A percentile compares a stretch with the other conserved stretches of the same genome.
phyloP scores from a whole-genome alignment of 2,797 vertebrate species.

The Centroberyx gerrardi region DNA sequence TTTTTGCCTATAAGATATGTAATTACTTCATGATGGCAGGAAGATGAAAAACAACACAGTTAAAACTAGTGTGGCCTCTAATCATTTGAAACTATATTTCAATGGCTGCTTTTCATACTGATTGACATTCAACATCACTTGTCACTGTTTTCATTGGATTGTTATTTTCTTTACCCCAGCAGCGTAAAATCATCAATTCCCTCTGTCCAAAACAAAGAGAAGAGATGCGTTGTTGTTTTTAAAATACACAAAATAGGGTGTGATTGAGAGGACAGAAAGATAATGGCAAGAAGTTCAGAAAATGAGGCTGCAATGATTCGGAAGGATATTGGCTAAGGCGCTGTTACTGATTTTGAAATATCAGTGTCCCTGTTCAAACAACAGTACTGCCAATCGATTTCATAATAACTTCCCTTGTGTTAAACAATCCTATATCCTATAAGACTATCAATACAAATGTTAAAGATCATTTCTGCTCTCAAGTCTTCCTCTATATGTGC shows the following conservation, averaged over 20 bases:
- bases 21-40: slow-evolving; percentile 40
- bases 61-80: slow-evolving; percentile 7
- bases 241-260: slow-evolving; percentile 26
- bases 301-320: not conserved
- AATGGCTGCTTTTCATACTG: slow-evolving; percentile 21
- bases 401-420: too few relatives aligned
- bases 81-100: slow-evolving; percentile 1
- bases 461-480: not conserved
- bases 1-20: slow-evolving; percentile 24
- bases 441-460: too few relatives aligned
- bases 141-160: not conserved
- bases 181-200: slow-evolving; percentile 20
- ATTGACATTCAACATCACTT: slow-evolving; percentile 1
- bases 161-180: slow-evolving; percentile 9
- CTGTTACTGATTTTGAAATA: not conserved
- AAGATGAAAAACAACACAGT: slow-evolving; percentile 31
- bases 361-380: not conserved
- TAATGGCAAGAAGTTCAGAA: slow-evolving; percentile 4
- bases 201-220: not conserved
- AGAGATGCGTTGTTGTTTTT: slow-evolving; percentile 8
- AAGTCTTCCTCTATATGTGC: too few relatives aligned
- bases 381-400: not conserved
- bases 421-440: too few relatives aligned
- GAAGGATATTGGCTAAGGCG: slow-evolving; percentile 2
- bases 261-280: not conserved